A percentile compares a stretch with the other conserved stretches of the same genome.
phyloP scores from a whole-genome alignment of 2,888 invertebrate genomes.

The Rhingia campestris region DNA sequence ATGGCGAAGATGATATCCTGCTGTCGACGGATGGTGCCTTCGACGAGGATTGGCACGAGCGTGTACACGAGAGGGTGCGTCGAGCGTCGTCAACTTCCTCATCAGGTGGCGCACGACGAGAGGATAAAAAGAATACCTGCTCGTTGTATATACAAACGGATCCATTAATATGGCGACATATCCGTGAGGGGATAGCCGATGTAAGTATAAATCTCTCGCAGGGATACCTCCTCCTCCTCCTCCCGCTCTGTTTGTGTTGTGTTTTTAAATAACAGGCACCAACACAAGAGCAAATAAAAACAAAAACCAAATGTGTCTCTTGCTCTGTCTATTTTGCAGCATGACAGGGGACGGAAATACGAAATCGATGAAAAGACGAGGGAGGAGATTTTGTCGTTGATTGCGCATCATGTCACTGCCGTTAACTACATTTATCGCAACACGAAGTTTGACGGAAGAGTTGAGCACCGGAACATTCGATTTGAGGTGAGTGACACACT shows the following conservation, averaged over 20 bases:
- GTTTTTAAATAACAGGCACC: slow-evolving; percentile 32
- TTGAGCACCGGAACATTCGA: slow-evolving; percentile 95
- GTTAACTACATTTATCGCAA: slow-evolving; percentile 98
- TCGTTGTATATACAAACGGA: slow-evolving; percentile 99
- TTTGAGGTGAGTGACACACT: slow-evolving; percentile 89
- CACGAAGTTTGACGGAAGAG: slow-evolving; percentile 95
- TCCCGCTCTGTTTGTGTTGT: slow-evolving; percentile 51
- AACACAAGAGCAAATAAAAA: too few relatives aligned
- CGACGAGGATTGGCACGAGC: slow-evolving; percentile 83
- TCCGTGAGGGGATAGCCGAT: slow-evolving; percentile 91
- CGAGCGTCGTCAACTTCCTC: slow-evolving; percentile 83
- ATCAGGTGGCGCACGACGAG: slow-evolving; percentile 83
- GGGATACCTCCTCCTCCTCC: slow-evolving; percentile 21
- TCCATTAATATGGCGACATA: slow-evolving; percentile 98
- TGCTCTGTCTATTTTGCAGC: slow-evolving; percentile 83
- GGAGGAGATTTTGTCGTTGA: slow-evolving; percentile 98
- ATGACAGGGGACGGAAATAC: slow-evolving; percentile 87
- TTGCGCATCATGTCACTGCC: slow-evolving; percentile 99
- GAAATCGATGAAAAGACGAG: slow-evolving; percentile 94
- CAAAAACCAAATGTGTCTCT: slow-evolving; percentile 1
- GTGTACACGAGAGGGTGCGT: slow-evolving; percentile 84
- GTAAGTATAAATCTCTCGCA: slow-evolving; percentile 83
- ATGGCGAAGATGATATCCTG: slow-evolving; percentile 63
- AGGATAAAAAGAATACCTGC: slow-evolving; percentile 93
- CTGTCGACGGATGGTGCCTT: slow-evolving; percentile 51